Evolutionary conservation across 1,140 invertebrate genomes (phyloP).

Genomic region (Pseudomyrmex dendroicus): DNA sequence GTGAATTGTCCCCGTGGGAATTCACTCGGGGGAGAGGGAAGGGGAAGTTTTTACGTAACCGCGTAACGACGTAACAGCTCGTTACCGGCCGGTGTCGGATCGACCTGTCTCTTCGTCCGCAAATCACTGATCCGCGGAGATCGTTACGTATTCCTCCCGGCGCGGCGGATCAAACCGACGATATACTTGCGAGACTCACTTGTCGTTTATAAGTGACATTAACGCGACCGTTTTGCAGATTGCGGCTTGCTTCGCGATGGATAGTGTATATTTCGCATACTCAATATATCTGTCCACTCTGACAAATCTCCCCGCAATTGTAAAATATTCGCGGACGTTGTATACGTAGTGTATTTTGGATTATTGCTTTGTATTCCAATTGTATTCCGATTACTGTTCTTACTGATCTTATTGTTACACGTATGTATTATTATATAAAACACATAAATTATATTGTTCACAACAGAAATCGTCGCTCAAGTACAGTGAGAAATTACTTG

Average conservation of each 20-base stretch:
- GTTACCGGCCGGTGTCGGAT: slow-evolving; percentile 54
- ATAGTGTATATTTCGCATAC: not conserved
- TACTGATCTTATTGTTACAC: not conserved
- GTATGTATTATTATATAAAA: not conserved
- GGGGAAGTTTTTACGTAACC: slow-evolving; percentile 18
- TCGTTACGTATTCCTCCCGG: slow-evolving; percentile 40
- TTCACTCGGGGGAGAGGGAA: no score
- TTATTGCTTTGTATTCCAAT: no score
- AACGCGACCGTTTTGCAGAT: not conserved
- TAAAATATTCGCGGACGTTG: not conserved
- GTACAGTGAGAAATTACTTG: not conserved
- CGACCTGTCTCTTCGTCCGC: slow-evolving; percentile 16
- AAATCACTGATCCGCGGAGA: slow-evolving; percentile 50
- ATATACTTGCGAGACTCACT: slow-evolving; percentile 15
- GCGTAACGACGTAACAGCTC: slow-evolving; percentile 66
- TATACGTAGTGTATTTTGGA: not conserved
- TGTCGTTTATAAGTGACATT: slow-evolving; percentile 34
- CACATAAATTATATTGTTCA: not conserved
- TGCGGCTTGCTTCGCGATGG: no score
- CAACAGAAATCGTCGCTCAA: not conserved
- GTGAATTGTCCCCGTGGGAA: slow-evolving; percentile 61
- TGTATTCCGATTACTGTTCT: not conserved
- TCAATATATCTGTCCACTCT: not conserved
- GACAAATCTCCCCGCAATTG: not conserved
- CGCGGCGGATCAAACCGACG: not conserved